Base-by-base conservation (phyloP, 92 coral and sea anemone species). In the Porites cylindrica region DNA sequence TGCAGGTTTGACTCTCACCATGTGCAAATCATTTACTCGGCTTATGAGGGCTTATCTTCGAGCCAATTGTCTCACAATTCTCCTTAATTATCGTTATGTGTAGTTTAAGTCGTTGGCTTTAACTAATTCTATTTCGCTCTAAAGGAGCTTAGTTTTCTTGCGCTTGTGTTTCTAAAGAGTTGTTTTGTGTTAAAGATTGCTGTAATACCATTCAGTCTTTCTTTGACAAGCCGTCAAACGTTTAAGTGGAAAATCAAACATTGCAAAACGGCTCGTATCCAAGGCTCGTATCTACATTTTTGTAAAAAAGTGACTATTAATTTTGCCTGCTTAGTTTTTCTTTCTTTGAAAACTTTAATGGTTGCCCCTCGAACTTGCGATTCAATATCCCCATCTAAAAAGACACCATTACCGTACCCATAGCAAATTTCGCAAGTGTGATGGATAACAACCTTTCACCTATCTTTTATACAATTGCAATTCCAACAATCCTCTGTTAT, bases 161-260 rank as follows among this genome's bases (percentile, higher is more conserved):
- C 50, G 69, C 66, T 52, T 10, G 13, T 14, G 61, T 5, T 32
- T 56, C 16, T 10, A 8, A 51, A 61, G 63, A 83, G 64, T 81
- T 83, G 87, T 83, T 83, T 73, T 73, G 80, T 82, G 87, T 83
- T 72, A 60, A 43, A 59, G 79, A 72, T 59, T 23, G 38, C 85
- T 54, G 67, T 24, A 81, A 81, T 21, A 50, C 62, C 64, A 24
- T 78, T 11, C 23, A 43, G 7, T 20, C 62, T 78, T 50, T 58
- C 78, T 79, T 66, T 86, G 85, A 86, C 85, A 51, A 70, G 79
- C 80, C 73, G 80, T 73, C 87, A 61, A 43, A 29, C 61, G 70
- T 47, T 65, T 21, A 64, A 83, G 87, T 43, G 65, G 53, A 38
- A 61, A 81, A 72, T 74, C 73, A 65, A 74, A 74, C 73, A 38